phyloP scores from a whole-genome alignment of 2,888 invertebrate genomes.

The Nephrocerus scutellatus region DNA sequence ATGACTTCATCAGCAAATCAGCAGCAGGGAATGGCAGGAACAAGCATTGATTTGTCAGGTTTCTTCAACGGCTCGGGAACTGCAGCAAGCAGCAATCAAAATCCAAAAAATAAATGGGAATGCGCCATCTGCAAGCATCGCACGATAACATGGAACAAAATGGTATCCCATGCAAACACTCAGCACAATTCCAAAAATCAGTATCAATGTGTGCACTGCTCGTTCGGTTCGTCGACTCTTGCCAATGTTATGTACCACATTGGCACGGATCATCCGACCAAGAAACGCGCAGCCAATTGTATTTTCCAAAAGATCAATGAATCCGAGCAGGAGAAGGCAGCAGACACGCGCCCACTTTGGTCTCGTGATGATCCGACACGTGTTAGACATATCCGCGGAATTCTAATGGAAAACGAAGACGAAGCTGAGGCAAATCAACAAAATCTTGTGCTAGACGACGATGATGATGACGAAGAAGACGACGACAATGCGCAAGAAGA shows the following conservation, averaged over 20 bases:
- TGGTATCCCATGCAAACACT: slow-evolving; percentile 22
- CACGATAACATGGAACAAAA: slow-evolving; percentile 21
- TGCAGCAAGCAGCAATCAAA: neutral
- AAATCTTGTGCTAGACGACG: slow-evolving; percentile 15
- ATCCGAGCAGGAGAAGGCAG: slow-evolving; percentile 14
- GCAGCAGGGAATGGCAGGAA: too few relatives aligned
- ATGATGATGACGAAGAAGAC: slow-evolving; percentile 17
- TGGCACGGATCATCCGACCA: slow-evolving; percentile 51
- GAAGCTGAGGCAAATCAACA: too few relatives aligned
- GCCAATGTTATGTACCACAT: slow-evolving; percentile 58
- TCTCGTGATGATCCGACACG: slow-evolving; percentile 49
- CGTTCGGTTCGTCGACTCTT: slow-evolving; percentile 52
- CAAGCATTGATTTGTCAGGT: too few relatives aligned
- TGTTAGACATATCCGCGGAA: slow-evolving; percentile 56
- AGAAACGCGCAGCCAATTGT: slow-evolving; percentile 27
- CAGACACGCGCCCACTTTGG: slow-evolving; percentile 48
- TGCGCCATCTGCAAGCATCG: slow-evolving; percentile 31
- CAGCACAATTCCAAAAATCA: slow-evolving; percentile 60
- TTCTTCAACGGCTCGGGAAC: neutral
- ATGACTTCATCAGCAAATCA: slow-evolving; percentile 4
- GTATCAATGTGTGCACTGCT: slow-evolving; percentile 64
- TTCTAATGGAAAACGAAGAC: slow-evolving; percentile 54
- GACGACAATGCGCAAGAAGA: slow-evolving; percentile 13
- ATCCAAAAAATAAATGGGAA: slow-evolving; percentile 19
- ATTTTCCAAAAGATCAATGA: slow-evolving; percentile 24